Evolutionary conservation across 2,888 invertebrate species (phyloP), one percentile per base, ranked within the genome.

Genomic region (Meloe dianella): DNA sequence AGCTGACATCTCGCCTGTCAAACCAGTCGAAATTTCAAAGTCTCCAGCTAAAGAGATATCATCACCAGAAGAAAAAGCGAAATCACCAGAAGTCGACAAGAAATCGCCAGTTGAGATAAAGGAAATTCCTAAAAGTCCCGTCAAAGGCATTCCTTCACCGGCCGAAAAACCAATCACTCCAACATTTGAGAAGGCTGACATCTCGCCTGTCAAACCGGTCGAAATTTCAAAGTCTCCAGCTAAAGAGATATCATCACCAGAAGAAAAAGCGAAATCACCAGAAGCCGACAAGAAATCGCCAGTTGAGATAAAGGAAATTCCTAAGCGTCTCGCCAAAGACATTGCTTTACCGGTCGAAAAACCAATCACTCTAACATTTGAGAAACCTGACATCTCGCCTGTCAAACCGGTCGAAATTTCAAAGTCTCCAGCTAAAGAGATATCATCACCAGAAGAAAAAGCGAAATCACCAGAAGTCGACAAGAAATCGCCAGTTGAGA

Each of bases 61-160:
- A 32, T 60, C 35, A 22, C 32, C 32, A 2, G 12, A 7, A 7
- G 32, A 32, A 9, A 58, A 57, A 32, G 32, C 32, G 2, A 9
- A 32, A 32, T 32, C 9, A 9, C 60, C 66, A 24, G 63, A 32
- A 32, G 8, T 32, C 9, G 38, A 14, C 32, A 35, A 30, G 6
- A 54, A 63, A 57, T 32, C 32, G 10, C 32, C 32, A 32, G 9
- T 56, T 10, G 57, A 64, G 32, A 57, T 56, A 32, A 8, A 57
- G 2, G 41, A 68, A 59, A 4, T 30, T 1, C 22, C 17, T 56
- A 17, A 24, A 27, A 47, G 20, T 38, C 35, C n/a, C 10, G 17
- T 20, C 41, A 68, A 64, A 54, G 20, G 22, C 57, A 60, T 60
- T 56, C 61, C 66, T 41, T 59, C 71, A 8, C 22, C 63, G 5